Evolutionary conservation across 2,113 vertebrate species (phyloP).

Genomic region (Rhizomys pruinosus): DNA sequence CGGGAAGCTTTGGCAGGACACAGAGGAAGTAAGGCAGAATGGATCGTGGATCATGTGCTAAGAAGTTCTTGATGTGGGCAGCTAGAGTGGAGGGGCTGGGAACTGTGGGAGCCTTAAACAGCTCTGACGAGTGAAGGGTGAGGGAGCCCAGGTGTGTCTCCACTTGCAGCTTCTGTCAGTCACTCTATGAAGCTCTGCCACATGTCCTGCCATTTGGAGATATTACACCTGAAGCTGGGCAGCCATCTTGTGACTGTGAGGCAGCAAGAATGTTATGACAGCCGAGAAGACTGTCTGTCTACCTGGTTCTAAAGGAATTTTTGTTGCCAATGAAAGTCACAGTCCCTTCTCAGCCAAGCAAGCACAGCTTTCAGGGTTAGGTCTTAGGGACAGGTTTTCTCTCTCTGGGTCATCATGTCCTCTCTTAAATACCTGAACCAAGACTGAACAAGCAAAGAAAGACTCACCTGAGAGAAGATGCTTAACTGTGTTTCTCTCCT

Average conservation of each 20-base stretch:
- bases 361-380: no score
- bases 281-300: no score
- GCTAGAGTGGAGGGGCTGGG: background rate
- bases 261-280: background rate
- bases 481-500: background rate
- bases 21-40: background rate
- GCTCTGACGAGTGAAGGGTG: background rate
- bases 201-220: no score
- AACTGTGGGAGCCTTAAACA: background rate
- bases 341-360: no score
- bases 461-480: no score
- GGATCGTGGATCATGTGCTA: no score
- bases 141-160: rapidly evolving
- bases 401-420: background rate
- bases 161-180: no score
- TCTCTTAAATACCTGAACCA: background rate
- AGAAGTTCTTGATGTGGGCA: background rate
- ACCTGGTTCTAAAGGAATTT: no score
- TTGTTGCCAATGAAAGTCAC: background rate
- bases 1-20: background rate
- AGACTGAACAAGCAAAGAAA: background rate
- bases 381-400: no score
- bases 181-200: no score
- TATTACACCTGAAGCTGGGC: background rate
- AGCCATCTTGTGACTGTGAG: background rate